Conservation (phyloP, 2,888 invertebrate species). For the Rhamphomyia laevipes region DNA sequence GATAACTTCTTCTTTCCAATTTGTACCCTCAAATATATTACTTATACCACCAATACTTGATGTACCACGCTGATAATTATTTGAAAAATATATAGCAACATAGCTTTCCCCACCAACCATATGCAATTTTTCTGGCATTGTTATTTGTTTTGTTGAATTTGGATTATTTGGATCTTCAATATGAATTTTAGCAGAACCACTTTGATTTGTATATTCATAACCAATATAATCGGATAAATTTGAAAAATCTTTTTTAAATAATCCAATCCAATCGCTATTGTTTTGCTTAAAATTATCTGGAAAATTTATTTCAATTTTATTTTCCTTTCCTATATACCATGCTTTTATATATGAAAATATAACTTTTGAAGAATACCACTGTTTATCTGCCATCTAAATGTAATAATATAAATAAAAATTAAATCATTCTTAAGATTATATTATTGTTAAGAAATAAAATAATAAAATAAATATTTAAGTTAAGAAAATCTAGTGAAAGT, state of each 20-base stretch:
- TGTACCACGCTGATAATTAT: conserved; percentile 33
- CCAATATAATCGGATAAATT: conserved; percentile 72
- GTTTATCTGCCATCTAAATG: too few species aligned
- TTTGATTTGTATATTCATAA: conserved; percentile 57
- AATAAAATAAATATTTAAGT: too few species aligned
- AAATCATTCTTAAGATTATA: too few species aligned
- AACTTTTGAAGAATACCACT: conserved; percentile 40
- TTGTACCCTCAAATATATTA: conserved; percentile 29
- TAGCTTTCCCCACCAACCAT: conserved; percentile 30
- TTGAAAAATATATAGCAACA: conserved; percentile 34
- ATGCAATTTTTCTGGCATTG: conserved; percentile 31
- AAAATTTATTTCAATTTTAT: conserved; percentile 31
- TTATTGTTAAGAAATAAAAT: too few species aligned
- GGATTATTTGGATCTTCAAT: conserved; percentile 22
- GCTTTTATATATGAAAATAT: conserved; percentile 53
- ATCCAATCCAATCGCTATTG: conserved; percentile 78
- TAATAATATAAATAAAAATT: too few species aligned
- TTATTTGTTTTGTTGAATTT: conserved; percentile 27
- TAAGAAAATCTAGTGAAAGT: too few species aligned
- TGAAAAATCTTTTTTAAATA: conserved; percentile 69
- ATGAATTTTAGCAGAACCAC: conserved; percentile 5
- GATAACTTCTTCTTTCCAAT: conserved; percentile 13
- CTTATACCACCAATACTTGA: conserved; percentile 35
- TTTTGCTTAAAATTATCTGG: conserved; percentile 40
- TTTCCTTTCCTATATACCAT: conserved; percentile 63